Conservation (phyloP, 2,113 vertebrate genomes). For the Protobothrops flavoviridis region DNA sequence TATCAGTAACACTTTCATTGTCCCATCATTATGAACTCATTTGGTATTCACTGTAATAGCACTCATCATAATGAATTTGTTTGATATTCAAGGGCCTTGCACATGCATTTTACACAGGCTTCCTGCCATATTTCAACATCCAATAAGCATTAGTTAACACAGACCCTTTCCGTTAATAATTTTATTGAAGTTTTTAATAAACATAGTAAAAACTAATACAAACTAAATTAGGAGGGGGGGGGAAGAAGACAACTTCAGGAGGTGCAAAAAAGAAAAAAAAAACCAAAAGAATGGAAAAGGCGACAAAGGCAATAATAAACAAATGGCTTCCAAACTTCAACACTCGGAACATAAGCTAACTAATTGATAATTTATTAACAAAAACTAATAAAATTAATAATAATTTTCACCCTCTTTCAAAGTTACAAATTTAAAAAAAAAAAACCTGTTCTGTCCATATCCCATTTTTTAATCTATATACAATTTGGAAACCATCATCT, state of each 20-base stretch:
- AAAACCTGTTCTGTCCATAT: background rate
- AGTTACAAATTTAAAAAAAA: background rate
- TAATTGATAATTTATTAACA: no score
- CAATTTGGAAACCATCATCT: background rate
- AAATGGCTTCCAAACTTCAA: background rate
- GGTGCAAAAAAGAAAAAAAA: background rate
- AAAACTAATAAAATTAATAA: background rate
- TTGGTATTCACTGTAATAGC: conserved; percentile 81
- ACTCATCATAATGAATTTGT: conserved; percentile 79
- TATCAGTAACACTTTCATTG: conserved; percentile 79
- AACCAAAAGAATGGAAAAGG: background rate
- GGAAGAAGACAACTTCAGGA: background rate
- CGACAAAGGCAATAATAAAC: background rate
- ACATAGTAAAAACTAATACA: background rate
- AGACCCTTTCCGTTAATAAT: conserved; percentile 16
- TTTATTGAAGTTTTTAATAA: background rate
- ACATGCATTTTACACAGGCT: conserved; percentile 72
- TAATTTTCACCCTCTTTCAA: background rate
- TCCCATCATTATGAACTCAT: conserved; percentile 77
- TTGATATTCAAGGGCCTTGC: conserved; percentile 78
- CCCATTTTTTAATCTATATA: background rate
- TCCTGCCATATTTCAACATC: conserved; percentile 75
- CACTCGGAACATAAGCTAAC: background rate
- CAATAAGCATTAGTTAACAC: conserved; percentile 74
- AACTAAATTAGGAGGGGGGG: background rate